Evolutionary conservation across 2,113 vertebrate species (phyloP), one percentile per base, ranked within the genome.

Genomic region (Campylorhamphus procurvoides): DNA sequence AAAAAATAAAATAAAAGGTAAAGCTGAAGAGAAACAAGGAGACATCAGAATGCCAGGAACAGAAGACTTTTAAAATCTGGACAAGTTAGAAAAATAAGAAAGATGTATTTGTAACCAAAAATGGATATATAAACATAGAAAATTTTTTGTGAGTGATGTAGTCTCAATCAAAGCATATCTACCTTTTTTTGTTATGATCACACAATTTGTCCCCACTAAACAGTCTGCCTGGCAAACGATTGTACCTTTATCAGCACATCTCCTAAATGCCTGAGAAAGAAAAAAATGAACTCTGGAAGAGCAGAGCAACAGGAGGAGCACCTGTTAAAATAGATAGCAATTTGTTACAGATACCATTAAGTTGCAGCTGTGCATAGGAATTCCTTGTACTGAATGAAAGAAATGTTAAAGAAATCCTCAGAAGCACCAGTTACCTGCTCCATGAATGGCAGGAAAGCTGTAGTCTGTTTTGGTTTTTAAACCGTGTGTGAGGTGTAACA

Each of bases 301-400:
- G 40, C 29, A 75, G 77, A 89, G 39, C 74, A 94, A 93, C 71
- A 94, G 84, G 62, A 89, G 37, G 35, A 95, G 47, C 91, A 94
- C 81, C 74, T 97, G 93, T 90, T 97, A 96, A 97, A 95, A 96
- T 96, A 93, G 53, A 95, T 87, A 58, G 52, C 93, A 91, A 90
- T 91, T 94, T 95, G 82, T 93, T 94, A 66, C 88, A 86, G 67
- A 92, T 55, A 71, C 78, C 46, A 60, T 69, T 80, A 93, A 91
- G 83, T 71, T 89, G 91, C 95, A 96, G 89, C 94, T 94, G 89
- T 73, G 81, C 37, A 39, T 63, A 75, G 69, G 64, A 81, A 53
- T 66, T 87, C 72, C 29, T 52, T 3, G 0, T 17, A 60, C 49
- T 10, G 4, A 68, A 91, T 64, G 53, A 28, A 93, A 89, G 75